A percentile compares a stretch with the other conserved stretches of the same genome.
These are phyloP conservation scores for Cladopsammia gracilis DNA, from an alignment of 64 coral and sea anemone species.

Conservation along the genomic window DNA sequence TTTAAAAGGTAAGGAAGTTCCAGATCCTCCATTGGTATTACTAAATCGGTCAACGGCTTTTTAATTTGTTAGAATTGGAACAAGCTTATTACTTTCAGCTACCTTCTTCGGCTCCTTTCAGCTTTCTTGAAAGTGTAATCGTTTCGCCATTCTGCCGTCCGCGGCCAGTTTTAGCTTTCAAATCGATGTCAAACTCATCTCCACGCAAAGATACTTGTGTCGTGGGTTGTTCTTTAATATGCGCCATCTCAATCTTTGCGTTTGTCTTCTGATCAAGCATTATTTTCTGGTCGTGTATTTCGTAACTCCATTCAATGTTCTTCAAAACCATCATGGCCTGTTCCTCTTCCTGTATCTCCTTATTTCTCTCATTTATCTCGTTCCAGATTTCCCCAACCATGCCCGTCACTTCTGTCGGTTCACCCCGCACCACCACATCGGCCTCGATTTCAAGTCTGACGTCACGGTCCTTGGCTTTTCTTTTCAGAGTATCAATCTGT, in stretches of 20 bases:
- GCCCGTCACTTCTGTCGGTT: constrained; percentile 44
- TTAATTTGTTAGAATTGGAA: background rate
- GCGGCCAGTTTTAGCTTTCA: constrained; percentile 2
- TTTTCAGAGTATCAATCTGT: constrained; percentile 11
- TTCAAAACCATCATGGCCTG: background rate
- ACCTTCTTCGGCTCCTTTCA: constrained; percentile 16
- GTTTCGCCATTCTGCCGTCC: background rate
- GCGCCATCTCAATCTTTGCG: constrained; percentile 11
- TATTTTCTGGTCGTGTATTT: background rate
- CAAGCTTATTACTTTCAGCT: background rate
- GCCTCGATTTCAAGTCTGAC: constrained; percentile 47
- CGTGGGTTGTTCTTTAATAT: background rate
- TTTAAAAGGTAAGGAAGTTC: no score
- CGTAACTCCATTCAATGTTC: constrained; percentile 38
- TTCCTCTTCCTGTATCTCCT: constrained; percentile 7
- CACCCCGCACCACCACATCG: constrained; percentile 41
- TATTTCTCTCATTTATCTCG: constrained; percentile 39
- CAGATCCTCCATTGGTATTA: no score
- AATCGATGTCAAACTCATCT: constrained; percentile 27
- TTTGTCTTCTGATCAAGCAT: background rate
- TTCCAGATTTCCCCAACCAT: constrained; percentile 60
- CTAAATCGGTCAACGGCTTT: no score
- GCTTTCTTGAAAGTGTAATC: constrained; percentile 6
- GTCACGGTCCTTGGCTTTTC: constrained; percentile 46
- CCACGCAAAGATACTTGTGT: background rate